Evolutionary conservation across 2,797 vertebrate species (phyloP).

Genomic region (Lagorchestes hirsutus): DNA sequence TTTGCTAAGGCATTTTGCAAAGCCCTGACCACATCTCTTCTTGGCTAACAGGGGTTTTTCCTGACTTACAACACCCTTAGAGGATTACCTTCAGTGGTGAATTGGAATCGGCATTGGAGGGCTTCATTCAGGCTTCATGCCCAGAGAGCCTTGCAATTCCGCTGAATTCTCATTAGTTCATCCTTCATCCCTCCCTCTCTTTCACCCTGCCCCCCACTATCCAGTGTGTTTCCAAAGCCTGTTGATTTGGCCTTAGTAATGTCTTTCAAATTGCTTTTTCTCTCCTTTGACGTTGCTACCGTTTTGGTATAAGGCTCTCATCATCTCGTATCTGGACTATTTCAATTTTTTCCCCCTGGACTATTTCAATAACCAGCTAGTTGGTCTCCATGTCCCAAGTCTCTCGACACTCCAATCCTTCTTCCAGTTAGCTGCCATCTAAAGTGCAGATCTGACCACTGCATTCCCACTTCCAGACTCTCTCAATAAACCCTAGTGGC

Average conservation of each 20-base stretch:
- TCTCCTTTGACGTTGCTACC: not conserved
- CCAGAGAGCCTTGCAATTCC: not conserved
- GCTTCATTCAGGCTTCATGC: not conserved
- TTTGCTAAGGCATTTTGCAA: not conserved
- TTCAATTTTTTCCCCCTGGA: not conserved
- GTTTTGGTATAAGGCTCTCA: not conserved
- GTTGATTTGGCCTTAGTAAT: not conserved
- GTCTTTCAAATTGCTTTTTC: not conserved
- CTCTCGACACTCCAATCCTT: not conserved
- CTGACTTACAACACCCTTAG: not conserved
- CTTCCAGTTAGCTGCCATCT: not conserved
- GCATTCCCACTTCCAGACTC: not conserved
- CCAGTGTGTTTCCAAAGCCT: not conserved
- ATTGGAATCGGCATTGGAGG: not conserved
- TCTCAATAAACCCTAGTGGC: not conserved
- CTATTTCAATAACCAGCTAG: not conserved
- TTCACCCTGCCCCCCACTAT: not conserved
- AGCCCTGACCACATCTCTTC: not conserved
- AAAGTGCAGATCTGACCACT: not conserved
- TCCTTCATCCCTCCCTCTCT: not conserved
- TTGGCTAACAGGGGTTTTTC: constrained; percentile 16
- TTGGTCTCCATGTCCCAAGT: not conserved
- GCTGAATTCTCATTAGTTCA: not conserved
- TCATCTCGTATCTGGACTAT: not conserved
- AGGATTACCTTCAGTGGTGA: not conserved